A percentile compares a stretch with the other conserved stretches of the same genome.
These are phyloP conservation scores for Onthophagus sagittarius DNA, from an alignment of 2,888 invertebrate species.

Conservation along the genomic window DNA sequence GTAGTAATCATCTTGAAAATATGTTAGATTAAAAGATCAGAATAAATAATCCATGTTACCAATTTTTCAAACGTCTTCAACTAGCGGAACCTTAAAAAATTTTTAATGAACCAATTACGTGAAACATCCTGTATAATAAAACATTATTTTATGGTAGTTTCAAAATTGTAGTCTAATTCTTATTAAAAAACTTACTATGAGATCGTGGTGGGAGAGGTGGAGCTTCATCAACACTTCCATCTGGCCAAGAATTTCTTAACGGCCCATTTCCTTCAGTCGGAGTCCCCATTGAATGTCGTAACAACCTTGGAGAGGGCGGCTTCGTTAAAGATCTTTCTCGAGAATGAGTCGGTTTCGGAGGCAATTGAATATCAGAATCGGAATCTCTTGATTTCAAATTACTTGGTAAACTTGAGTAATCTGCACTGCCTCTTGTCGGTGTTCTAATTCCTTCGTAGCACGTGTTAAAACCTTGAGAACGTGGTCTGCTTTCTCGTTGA, in stretches of 20 bases:
- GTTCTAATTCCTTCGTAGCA: slow-evolving; percentile 43
- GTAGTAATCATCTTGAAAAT: no score
- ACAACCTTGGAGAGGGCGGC: slow-evolving; percentile 54
- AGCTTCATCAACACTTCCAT: slow-evolving; percentile 60
- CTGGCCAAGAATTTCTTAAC: slow-evolving; percentile 57
- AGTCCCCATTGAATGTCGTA: slow-evolving; percentile 53
- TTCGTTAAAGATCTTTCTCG: slow-evolving; percentile 52
- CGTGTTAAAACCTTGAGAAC: slow-evolving; percentile 23
- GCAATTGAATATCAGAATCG: slow-evolving; percentile 44
- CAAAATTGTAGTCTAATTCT: no score
- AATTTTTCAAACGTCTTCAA: no score
- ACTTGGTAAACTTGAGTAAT: slow-evolving; percentile 49
- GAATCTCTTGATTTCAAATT: slow-evolving; percentile 44
- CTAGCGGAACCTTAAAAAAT: no score
- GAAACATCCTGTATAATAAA: no score
- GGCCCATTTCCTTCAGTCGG: slow-evolving; percentile 51
- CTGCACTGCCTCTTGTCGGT: slow-evolving; percentile 46
- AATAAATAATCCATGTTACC: no score
- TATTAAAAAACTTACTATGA: slow-evolving; percentile 57
- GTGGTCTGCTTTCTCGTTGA: slow-evolving; percentile 51
- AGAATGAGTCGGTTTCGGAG: slow-evolving; percentile 52
- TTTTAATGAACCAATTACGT: no score
- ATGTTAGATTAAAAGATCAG: no score
- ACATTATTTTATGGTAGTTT: no score
- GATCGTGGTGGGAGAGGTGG: slow-evolving; percentile 80